phyloP scores from a whole-genome alignment of 2,113 vertebrate genomes.

The Megaleporinus macrocephalus region DNA sequence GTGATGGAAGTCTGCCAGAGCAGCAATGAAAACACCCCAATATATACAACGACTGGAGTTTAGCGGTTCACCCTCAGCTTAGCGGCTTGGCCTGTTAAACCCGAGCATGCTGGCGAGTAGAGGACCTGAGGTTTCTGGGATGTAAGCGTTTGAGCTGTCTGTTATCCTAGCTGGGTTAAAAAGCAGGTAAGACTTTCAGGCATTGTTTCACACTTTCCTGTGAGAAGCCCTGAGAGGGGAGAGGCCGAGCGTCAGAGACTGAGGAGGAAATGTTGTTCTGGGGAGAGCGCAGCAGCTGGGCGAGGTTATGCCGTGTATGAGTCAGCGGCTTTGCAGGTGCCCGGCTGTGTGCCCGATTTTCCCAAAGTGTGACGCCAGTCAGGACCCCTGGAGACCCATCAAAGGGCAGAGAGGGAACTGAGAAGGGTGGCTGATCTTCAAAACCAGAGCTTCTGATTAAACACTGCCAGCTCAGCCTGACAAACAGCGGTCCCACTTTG shows the following conservation, averaged over 20 bases:
- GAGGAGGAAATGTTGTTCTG: neutral
- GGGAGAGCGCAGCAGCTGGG: neutral
- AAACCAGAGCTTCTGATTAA: conserved; percentile 60
- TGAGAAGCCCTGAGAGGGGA: neutral
- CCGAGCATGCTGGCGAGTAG: neutral
- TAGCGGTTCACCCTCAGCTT: neutral
- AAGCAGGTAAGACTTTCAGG: neutral
- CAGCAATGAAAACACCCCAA: neutral
- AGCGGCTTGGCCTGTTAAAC: neutral
- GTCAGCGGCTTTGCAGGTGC: conserved; percentile 38
- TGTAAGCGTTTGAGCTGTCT: neutral
- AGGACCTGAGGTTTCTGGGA: neutral
- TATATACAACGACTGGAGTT: conserved; percentile 23
- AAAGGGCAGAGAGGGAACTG: conserved; percentile 53
- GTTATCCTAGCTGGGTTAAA: conserved; percentile 5
- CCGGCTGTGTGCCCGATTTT: neutral
- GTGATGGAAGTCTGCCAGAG: conserved; percentile 21
- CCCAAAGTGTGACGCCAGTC: conserved; percentile 43
- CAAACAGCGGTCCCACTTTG: conserved; percentile 13
- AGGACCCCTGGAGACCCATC: conserved; percentile 55
- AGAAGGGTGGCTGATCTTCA: conserved; percentile 58
- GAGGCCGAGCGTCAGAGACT: neutral
- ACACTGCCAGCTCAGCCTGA: conserved; percentile 33
- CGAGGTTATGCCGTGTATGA: conserved; percentile 11
- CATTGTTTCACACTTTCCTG: neutral